phyloP scores from a whole-genome alignment of 2,113 vertebrate species.

The Carassius gibelio region DNA sequence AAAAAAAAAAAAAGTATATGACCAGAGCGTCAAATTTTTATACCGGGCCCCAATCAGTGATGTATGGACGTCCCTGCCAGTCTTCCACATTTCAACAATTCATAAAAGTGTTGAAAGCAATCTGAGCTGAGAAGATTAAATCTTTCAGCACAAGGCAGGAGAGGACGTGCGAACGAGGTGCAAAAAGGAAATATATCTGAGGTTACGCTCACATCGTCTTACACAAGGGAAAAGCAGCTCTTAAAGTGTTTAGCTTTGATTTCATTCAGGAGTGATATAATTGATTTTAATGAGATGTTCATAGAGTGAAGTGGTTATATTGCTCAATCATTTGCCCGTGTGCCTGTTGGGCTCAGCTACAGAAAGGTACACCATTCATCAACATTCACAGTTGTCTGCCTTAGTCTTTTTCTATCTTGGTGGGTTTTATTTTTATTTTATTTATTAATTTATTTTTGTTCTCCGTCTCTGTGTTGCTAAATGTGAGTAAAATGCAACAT shows the following conservation, averaged over 20 bases:
- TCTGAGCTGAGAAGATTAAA: slow-evolving; percentile 80
- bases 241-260: slow-evolving; percentile 84
- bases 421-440: background rate
- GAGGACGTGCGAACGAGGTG: slow-evolving; percentile 77
- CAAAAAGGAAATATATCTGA: slow-evolving; percentile 75
- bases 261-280: slow-evolving; percentile 84
- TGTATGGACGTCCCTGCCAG: slow-evolving; percentile 47
- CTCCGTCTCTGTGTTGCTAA: background rate
- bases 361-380: slow-evolving; percentile 55
- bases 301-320: slow-evolving; percentile 74
- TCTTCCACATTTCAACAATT: slow-evolving; percentile 82
- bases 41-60: slow-evolving; percentile 9
- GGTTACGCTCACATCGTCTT: slow-evolving; percentile 82
- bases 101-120: slow-evolving; percentile 88
- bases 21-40: background rate
- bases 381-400: slow-evolving; percentile 53
- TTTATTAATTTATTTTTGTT: too few species aligned
- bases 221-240: slow-evolving; percentile 74
- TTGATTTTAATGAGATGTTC: slow-evolving; percentile 81
- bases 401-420: background rate
- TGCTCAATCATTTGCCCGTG: slow-evolving; percentile 74
- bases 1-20: too few species aligned
- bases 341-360: slow-evolving; percentile 67
- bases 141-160: slow-evolving; percentile 72
- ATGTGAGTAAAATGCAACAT: background rate